Base-by-base conservation (phyloP, 2,888 invertebrate species). In the Anthoptus insignis region DNA sequence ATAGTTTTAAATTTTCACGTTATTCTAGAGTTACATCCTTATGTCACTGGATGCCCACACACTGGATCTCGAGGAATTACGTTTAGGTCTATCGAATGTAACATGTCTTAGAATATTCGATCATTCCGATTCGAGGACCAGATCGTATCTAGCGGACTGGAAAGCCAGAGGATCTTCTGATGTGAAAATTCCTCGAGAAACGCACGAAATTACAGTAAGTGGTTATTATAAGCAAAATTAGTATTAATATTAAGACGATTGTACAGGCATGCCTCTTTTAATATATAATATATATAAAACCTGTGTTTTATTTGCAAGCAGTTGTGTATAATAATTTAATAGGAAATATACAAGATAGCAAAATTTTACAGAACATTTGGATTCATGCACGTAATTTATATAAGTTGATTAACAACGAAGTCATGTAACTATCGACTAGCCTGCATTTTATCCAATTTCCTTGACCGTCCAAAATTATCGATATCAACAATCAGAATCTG, bases 41-140 rank as follows among this genome's bases (percentile, higher is more conserved):
- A 90, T 86, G 79, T 92, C 93, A 22, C 70, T 94, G 91, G 96
- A 96, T 76, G 94, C 96, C 11, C 95, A 96, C 69, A 96, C 96
- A 2, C 76, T 97, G 49, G 95, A 96, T 76, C 87, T 95, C 67
- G 93, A 94, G 71, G 94, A 95, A 71, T 92, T 95, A 71, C 91
- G 94, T 64, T 93, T 95, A 70, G 94, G 94, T 1, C 88, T 94
- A 42, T 95, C 96, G 0, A 97, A 96, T 76, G 96, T 97, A 2
- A 96, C 96, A 1, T 95, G 96, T 22, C 89, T 97, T 64, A 91
- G 96, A 71, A 88, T 97, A 66, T 91, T 97, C 19, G 95, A 96
- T 78, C 94, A 95, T 42, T 88, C 93, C 0, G 93, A 92, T 68
- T 86, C 90, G 5, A 89, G 92, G 70, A 90, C 94, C 9, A 83